Conservation (phyloP, 2,797 vertebrate species). For the Cyclopterus lumpus region DNA sequence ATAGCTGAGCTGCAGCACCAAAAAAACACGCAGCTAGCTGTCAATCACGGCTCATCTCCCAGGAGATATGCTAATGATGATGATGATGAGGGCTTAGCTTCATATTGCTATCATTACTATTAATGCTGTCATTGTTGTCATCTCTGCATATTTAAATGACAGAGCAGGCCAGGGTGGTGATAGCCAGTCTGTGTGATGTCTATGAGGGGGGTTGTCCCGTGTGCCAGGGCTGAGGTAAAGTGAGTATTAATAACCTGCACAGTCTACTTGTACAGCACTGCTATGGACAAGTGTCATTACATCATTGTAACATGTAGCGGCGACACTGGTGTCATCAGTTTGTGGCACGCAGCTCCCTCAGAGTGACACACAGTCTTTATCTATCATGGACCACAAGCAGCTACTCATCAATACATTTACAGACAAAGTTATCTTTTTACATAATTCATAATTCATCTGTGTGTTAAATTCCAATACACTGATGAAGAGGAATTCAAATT, state of each 20-base stretch:
- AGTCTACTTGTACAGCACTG: constrained; percentile 32
- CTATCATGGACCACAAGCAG: constrained; percentile 8
- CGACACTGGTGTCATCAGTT: constrained; percentile 55
- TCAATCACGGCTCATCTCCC: constrained; percentile 82
- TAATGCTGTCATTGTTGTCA: constrained; percentile 81
- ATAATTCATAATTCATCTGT: constrained; percentile 3
- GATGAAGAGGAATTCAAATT: background rate
- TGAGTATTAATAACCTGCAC: constrained; percentile 53
- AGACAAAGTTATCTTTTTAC: background rate
- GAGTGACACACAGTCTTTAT: constrained; percentile 15
- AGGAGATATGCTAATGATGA: constrained; percentile 85
- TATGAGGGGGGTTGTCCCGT: constrained; percentile 35
- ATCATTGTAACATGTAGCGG: constrained; percentile 51
- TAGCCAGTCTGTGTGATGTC: constrained; percentile 57
- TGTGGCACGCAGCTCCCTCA: constrained; percentile 37
- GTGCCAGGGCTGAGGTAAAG: constrained; percentile 39
- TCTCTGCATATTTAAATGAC: constrained; percentile 78
- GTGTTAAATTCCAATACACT: background rate
- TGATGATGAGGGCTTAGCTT: constrained; percentile 80
- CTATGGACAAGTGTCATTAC: constrained; percentile 51
- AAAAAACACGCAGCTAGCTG: constrained; percentile 82
- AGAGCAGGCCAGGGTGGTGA: constrained; percentile 47
- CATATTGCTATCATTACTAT: constrained; percentile 82
- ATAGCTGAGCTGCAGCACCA: constrained; percentile 89
- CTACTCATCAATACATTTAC: constrained; percentile 1